A percentile compares a stretch with the other conserved stretches of the same genome.
phyloP scores from a whole-genome alignment of 1,140 invertebrate species.

The Babylonia areolata region DNA sequence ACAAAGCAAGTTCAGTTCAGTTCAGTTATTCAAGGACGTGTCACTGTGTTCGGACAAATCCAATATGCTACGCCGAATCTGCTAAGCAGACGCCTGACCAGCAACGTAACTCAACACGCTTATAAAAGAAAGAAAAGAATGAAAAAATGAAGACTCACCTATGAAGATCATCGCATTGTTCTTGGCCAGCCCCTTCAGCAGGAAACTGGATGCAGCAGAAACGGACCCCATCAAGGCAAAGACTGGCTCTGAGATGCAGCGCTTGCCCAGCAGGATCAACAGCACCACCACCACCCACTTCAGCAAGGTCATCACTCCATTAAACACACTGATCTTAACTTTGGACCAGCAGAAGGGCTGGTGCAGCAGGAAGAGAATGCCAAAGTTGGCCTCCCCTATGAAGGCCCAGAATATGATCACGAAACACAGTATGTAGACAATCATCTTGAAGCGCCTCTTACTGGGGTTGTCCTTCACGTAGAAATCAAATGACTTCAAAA shows the following conservation, averaged over 20 bases:
- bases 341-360: constrained; percentile 25
- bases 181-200: constrained; percentile 12
- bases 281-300: constrained; percentile 22
- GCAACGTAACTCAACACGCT: no score
- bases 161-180: constrained; percentile 25
- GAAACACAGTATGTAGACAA: constrained; percentile 17
- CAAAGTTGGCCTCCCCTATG: constrained; percentile 17
- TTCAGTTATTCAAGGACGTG: no score
- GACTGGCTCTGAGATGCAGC: constrained; percentile 28
- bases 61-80: no score
- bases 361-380: constrained; percentile 17
- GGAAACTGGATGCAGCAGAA: constrained; percentile 1
- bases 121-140: no score
- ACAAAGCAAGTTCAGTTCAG: no score
- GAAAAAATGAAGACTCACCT: background rate
- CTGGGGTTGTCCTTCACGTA: constrained; percentile 23
- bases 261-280: background rate
- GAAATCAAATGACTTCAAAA: constrained; percentile 19
- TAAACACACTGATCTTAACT: constrained; percentile 29
- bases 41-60: no score
- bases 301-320: background rate
- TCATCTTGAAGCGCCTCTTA: constrained; percentile 18
- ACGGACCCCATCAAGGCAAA: constrained; percentile 1
- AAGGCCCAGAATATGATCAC: background rate
- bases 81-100: no score